phyloP scores from a whole-genome alignment of 2,797 vertebrate species.

The Girardinus metallicus region DNA sequence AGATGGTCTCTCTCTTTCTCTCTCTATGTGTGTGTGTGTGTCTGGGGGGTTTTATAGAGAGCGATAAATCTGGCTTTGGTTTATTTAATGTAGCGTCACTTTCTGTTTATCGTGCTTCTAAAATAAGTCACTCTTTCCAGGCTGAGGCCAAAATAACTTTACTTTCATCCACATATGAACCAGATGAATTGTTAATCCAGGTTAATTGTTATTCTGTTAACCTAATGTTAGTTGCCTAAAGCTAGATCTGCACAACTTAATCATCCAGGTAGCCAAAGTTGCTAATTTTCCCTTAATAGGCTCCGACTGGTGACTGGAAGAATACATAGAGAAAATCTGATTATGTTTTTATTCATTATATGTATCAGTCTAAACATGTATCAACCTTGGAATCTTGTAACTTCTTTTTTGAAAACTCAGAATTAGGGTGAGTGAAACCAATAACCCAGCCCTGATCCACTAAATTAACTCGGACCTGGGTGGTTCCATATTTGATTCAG shows the following conservation, averaged over 20 bases:
- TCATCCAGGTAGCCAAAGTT: neutral
- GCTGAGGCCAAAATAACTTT: neutral
- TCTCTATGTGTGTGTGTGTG: neutral
- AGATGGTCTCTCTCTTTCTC: neutral
- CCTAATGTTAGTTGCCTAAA: neutral
- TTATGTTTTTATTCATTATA: no score
- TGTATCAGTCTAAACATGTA: neutral
- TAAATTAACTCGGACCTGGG: neutral
- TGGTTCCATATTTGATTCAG: neutral
- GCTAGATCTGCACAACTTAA: neutral
- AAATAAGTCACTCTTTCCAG: slow-evolving; percentile 11
- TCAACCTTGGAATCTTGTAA: neutral
- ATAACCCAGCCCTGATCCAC: neutral
- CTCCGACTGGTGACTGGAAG: neutral
- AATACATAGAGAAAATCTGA: neutral
- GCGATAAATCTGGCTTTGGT: slow-evolving; percentile 1
- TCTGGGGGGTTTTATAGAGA: neutral
- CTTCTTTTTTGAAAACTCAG: neutral
- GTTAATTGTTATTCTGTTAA: neutral
- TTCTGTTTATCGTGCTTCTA: slow-evolving; percentile 17
- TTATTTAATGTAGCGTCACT: slow-evolving; percentile 29
- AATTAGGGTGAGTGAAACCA: neutral
- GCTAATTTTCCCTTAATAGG: neutral
- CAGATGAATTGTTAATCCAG: neutral
- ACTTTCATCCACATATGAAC: neutral